Evolutionary conservation across 2,888 invertebrate genomes (phyloP), one percentile per base, ranked within the genome.

Genomic region (Lycophotia porphyrea): DNA sequence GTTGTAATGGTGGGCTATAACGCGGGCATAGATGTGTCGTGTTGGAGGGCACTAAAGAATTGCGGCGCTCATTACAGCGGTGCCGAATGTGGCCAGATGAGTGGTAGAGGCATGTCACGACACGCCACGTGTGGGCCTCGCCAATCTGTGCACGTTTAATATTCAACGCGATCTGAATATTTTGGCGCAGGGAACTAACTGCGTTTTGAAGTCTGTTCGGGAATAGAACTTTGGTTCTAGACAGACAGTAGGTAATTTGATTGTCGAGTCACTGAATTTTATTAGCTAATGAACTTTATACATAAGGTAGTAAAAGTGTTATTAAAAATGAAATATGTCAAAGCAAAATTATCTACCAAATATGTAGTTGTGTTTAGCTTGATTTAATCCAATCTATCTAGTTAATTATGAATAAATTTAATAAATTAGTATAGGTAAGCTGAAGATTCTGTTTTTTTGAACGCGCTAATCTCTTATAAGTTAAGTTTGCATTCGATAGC

Each of bases 1-100:
- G 82, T 84, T 89, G 89, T 93, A 93, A 93, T 92, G 88, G 89
- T 18, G 58, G 78, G 84, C 81, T 80, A 85, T 82, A 85, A 84
- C 74, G 84, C 76, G 85, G 84, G 84, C 85, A 82, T 87, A 88
- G 84, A 82, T 88, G 88, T 93, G 91, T 92, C 94, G 94, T 95
- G 95, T 89, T 90, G 86, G 85, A 87, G 80, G 90, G 93, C 91
- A 94, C 91, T 95, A 95, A 95, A 93, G 93, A 91, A 94, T 91
- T 90, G 91, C 91, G 88, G 87, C 90, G 90, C 93, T 94, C 92
- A 93, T 94, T 94, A 94, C 88, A 88, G 91, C 86, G 90, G 89
- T 91, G 91, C 91, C 91, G 90, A 93, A 93, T 91, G 92, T 91
- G 89, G 87, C 79, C 74, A 81, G 76, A 89, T 91, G 92, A 93